A percentile compares a stretch with the other conserved stretches of the same genome.
Conservation (phyloP, 2,113 vertebrate species). For the Rhabdornis inornatus region DNA sequence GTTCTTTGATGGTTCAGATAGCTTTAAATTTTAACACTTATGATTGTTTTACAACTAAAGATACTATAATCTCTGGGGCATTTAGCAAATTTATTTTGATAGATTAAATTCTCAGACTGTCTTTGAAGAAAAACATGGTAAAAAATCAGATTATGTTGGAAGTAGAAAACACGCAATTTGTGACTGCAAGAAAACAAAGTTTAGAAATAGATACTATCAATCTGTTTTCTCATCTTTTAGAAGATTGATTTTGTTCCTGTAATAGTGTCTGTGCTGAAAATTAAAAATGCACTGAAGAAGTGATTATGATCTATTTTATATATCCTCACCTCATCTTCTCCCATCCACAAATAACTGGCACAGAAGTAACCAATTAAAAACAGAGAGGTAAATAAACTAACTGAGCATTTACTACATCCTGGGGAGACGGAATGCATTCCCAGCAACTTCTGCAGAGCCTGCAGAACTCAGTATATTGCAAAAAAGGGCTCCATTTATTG, state of each 20-base stretch:
- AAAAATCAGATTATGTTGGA: background rate
- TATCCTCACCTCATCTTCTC: background rate
- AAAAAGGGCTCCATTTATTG: background rate
- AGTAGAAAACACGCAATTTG: background rate
- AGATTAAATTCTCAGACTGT: background rate
- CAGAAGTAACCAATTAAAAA: background rate
- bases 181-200: slow-evolving; percentile 29
- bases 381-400: slow-evolving; percentile 18
- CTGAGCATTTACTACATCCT: background rate
- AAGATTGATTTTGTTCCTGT: slow-evolving; percentile 63
- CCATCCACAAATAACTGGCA: slow-evolving; percentile 23
- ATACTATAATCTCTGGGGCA: background rate
- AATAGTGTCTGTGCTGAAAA: slow-evolving; percentile 59
- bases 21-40: background rate
- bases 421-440: background rate
- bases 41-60: background rate
- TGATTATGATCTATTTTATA: slow-evolving; percentile 60
- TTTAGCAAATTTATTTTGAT: background rate
- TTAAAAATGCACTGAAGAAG: slow-evolving; percentile 71
- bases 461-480: background rate
- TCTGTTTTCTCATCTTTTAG: slow-evolving; percentile 39
- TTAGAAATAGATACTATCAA: slow-evolving; percentile 7
- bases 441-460: background rate
- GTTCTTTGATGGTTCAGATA: background rate
- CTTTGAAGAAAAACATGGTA: background rate